These are phyloP conservation scores for Calcarius lapponicus DNA, from an alignment of 2,797 vertebrate genomes.

Conservation along the genomic window DNA sequence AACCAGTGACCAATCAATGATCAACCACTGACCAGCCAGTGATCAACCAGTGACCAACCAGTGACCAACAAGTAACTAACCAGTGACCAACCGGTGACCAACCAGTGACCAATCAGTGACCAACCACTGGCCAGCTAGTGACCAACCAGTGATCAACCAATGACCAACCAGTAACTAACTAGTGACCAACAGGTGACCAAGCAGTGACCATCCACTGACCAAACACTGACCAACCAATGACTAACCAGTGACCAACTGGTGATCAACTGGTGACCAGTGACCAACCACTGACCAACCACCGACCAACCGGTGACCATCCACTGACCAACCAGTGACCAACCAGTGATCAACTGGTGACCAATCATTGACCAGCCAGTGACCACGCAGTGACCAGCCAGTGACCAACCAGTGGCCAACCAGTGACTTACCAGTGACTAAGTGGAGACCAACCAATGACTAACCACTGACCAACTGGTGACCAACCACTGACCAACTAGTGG, in stretches of 20 bases:
- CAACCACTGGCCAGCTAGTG: too few relatives aligned
- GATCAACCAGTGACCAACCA: rapidly evolving
- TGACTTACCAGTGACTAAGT: rapidly evolving
- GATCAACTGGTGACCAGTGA: not conserved
- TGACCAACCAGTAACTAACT: not conserved
- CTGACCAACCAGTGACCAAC: too few relatives aligned
- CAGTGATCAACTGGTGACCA: rapidly evolving
- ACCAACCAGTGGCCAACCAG: rapidly evolving
- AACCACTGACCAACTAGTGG: not conserved
- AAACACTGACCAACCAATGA: rapidly evolving
- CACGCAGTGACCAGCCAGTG: rapidly evolving
- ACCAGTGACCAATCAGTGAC: not conserved
- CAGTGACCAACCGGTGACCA: too few relatives aligned
- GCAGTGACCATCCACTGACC: too few relatives aligned
- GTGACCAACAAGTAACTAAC: too few relatives aligned
- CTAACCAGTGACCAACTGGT: not conserved
- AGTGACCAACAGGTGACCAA: too few relatives aligned
- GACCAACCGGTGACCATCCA: too few relatives aligned
- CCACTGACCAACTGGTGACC: rapidly evolving
- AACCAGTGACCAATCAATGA: rapidly evolving
- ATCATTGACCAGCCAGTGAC: rapidly evolving
- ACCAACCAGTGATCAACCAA: too few relatives aligned
- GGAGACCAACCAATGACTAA: too few relatives aligned
- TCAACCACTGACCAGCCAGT: rapidly evolving
- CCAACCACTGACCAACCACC: rapidly evolving